phyloP scores from a whole-genome alignment of 2,888 invertebrate species.

The Subacronicta megacephala region DNA sequence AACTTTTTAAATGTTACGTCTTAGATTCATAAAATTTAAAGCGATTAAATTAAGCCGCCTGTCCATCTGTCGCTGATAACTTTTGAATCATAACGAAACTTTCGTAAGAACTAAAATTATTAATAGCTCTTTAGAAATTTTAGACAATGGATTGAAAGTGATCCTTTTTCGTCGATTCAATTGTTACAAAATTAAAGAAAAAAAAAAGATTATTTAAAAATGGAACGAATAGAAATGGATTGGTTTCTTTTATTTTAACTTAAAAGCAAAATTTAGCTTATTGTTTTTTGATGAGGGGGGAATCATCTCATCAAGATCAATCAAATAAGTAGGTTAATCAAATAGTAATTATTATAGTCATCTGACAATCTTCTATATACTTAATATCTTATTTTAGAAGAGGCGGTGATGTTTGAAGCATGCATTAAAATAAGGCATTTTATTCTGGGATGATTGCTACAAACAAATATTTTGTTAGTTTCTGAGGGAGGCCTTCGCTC shows the following conservation, averaged over 20 bases:
- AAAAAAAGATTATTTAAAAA: not conserved
- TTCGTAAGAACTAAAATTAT: slow-evolving; percentile 35
- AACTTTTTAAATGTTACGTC: slow-evolving; percentile 1
- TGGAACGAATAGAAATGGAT: not conserved
- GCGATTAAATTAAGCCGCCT: slow-evolving; percentile 21
- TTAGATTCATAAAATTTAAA: slow-evolving; percentile 13
- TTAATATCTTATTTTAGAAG: too few relatives aligned
- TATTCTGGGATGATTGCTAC: too few relatives aligned
- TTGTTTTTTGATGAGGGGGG: too few relatives aligned
- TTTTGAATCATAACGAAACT: slow-evolving; percentile 43
- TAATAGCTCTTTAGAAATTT: slow-evolving; percentile 28
- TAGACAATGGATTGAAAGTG: slow-evolving; percentile 21
- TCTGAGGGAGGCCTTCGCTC: too few relatives aligned
- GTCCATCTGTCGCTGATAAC: slow-evolving; percentile 34
- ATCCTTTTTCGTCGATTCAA: slow-evolving; percentile 1
- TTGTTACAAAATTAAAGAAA: not conserved
- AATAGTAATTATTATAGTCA: too few relatives aligned
- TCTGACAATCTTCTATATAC: too few relatives aligned
- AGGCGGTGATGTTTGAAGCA: too few relatives aligned
- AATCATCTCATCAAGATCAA: too few relatives aligned
- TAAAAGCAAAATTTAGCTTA: too few relatives aligned
- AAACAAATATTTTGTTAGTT: too few relatives aligned
- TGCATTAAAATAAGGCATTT: too few relatives aligned
- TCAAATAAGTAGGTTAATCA: too few relatives aligned
- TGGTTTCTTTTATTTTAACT: not conserved